Conservation (phyloP, 2,797 vertebrate genomes). For the Borostomias antarcticus region DNA sequence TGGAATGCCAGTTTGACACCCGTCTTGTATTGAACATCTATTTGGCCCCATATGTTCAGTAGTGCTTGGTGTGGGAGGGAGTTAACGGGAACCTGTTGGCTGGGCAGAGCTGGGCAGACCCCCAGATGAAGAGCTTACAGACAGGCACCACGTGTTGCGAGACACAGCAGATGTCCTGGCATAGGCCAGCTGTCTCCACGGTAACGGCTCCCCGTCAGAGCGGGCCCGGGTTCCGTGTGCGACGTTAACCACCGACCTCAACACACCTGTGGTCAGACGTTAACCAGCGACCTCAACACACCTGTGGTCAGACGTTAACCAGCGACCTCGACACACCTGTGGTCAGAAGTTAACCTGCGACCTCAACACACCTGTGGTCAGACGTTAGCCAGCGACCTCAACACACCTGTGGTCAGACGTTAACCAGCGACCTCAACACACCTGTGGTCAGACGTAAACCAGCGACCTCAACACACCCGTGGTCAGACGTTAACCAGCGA, state of each 20-base stretch:
- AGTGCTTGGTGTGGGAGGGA: too few species aligned
- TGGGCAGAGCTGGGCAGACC: conserved; percentile 52
- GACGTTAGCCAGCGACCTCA: too few species aligned
- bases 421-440: too few species aligned
- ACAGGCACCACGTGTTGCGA: conserved; percentile 52
- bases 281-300: too few species aligned
- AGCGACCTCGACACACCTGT: conserved; percentile 15
- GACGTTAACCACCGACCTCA: not conserved
- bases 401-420: not conserved
- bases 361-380: not conserved
- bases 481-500: not conserved
- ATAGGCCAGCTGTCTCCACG: conserved; percentile 52
- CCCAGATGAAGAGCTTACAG: conserved; percentile 48
- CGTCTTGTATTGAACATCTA: conserved; percentile 49
- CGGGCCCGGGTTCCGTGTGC: not conserved
- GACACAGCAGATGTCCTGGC: conserved; percentile 66
- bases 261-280: not conserved
- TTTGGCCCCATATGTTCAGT: conserved; percentile 45
- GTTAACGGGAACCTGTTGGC: conserved; percentile 61
- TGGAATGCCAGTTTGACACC: conserved; percentile 45
- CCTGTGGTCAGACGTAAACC: not conserved
- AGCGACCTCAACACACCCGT: not conserved
- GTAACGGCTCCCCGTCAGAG: conserved; percentile 22
- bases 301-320: not conserved
- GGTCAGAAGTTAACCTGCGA: too few species aligned